phyloP scores from a whole-genome alignment of 2,113 vertebrate species.

The Proteles cristata region DNA sequence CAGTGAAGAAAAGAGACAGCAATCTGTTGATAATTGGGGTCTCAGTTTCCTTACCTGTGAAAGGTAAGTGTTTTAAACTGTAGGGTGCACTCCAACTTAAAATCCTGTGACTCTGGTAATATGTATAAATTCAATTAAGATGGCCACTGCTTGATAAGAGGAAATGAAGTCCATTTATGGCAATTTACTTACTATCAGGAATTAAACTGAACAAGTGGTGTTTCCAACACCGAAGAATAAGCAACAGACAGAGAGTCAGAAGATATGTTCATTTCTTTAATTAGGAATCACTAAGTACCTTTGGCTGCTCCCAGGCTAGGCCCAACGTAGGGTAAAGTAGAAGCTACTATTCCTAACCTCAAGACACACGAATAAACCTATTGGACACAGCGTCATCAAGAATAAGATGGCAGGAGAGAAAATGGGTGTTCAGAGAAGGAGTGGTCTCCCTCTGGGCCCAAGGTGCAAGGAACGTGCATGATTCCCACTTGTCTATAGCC shows the following conservation, averaged over 20 bases:
- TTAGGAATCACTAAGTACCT: not conserved
- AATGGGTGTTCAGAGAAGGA: not conserved
- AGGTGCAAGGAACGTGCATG: not conserved
- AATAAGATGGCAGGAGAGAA: not conserved
- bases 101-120: not conserved
- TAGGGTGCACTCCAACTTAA: not conserved
- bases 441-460: not conserved
- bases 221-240: not conserved
- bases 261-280: not conserved
- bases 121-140: conserved; percentile 1
- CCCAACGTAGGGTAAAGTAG: not conserved
- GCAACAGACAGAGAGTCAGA: not conserved
- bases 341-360: not conserved
- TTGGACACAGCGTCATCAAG: not conserved
- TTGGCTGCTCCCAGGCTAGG: not conserved
- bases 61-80: not conserved
- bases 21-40: not conserved
- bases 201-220: not conserved
- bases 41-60: not conserved
- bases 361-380: not conserved
- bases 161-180: not conserved
- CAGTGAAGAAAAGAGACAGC: not conserved
- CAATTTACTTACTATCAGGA: not conserved
- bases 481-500: not conserved
- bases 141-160: conserved; percentile 11